Conservation (phyloP, 2,888 invertebrate genomes). For the Dendrolimus houi region DNA sequence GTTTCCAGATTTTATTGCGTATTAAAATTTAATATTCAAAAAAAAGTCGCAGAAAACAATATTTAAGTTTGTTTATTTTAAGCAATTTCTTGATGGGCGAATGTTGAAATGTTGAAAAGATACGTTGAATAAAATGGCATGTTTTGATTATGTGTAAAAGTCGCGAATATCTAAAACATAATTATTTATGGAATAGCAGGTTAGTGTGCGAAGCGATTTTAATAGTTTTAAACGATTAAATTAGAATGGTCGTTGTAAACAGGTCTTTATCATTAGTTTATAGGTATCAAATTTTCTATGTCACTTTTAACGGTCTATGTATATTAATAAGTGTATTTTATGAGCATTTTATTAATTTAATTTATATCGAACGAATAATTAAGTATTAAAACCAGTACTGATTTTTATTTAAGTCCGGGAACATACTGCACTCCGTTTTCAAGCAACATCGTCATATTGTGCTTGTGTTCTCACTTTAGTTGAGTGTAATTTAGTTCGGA, state of each 20-base stretch:
- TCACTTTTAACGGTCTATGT: constrained; percentile 64
- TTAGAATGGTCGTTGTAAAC: constrained; percentile 40
- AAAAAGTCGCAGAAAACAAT: neutral
- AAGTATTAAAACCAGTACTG: constrained; percentile 61
- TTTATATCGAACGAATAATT: constrained; percentile 60
- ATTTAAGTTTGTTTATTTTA: neutral
- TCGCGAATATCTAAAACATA: neutral
- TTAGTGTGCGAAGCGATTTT: neutral
- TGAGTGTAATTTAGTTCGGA: constrained; percentile 22
- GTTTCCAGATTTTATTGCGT: neutral
- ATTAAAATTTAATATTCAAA: neutral
- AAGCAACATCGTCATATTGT: constrained; percentile 22
- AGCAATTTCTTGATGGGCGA: neutral
- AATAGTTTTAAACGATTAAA: constrained; percentile 5
- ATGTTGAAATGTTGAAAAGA: neutral
- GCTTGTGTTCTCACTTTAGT: constrained; percentile 37
- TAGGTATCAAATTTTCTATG: constrained; percentile 72
- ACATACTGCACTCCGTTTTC: constrained; percentile 43
- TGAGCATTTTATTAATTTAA: constrained; percentile 68
- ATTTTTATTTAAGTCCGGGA: constrained; percentile 47
- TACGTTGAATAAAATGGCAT: neutral
- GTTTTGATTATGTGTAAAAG: neutral
- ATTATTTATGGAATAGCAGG: neutral
- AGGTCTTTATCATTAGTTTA: constrained; percentile 59
- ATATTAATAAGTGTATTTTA: constrained; percentile 66